Conservation (phyloP, 2,888 invertebrate species). For the Julus scandinavius region DNA sequence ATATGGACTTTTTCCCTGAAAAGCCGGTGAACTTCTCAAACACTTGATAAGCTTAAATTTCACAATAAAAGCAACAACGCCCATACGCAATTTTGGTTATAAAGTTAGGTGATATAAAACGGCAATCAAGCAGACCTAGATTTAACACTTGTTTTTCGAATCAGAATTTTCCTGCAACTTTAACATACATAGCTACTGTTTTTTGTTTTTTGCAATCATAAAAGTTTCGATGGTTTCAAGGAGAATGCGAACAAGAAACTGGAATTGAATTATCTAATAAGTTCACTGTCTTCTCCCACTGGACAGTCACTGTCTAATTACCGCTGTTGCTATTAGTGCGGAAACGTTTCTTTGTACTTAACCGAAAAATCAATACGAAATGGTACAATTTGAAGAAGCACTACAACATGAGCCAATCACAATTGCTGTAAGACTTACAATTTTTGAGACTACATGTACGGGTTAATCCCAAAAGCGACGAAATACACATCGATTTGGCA, state of each 20-base stretch:
- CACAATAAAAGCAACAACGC: slow-evolving; percentile 22
- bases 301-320: neutral
- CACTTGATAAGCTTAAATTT: slow-evolving; percentile 25
- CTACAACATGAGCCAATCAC: too few relatives aligned
- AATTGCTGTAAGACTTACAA: too few relatives aligned
- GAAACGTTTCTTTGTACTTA: neutral
- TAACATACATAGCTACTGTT: neutral
- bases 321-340: neutral
- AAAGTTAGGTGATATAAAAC: slow-evolving; percentile 14
- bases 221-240: neutral
- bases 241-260: neutral
- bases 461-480: too few relatives aligned
- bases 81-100: slow-evolving; percentile 18
- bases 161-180: neutral
- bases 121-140: neutral
- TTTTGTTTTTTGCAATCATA: neutral
- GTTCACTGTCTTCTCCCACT: neutral
- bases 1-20: slow-evolving; percentile 31
- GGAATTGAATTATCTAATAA: neutral
- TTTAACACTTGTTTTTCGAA: neutral
- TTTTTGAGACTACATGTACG: too few relatives aligned
- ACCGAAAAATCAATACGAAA: too few relatives aligned
- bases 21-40: slow-evolving; percentile 27
- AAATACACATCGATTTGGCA: too few relatives aligned
- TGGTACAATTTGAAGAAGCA: too few relatives aligned